Conservation (phyloP, 23 tunicate species). For the Ascidia mentula region DNA sequence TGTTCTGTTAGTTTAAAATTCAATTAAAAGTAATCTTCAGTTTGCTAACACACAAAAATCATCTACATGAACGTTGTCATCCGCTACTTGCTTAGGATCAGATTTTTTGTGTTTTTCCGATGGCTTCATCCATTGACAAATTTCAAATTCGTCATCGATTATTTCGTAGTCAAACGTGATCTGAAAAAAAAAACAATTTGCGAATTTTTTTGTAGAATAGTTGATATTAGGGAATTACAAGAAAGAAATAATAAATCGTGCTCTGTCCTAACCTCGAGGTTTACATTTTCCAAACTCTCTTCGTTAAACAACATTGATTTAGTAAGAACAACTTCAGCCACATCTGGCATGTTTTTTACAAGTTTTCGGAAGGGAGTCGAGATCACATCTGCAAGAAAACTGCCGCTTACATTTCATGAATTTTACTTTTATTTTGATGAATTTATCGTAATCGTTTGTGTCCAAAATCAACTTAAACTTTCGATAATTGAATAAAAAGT, state of each 20-base stretch:
- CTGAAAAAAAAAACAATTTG: conserved; percentile 8
- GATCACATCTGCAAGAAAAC: not conserved
- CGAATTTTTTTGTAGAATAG: not conserved
- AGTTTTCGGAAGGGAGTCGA: conserved; percentile 10
- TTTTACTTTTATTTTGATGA: no score
- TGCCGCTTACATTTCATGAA: no score
- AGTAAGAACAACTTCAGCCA: conserved; percentile 51
- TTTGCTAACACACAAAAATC: no score
- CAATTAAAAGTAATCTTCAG: no score
- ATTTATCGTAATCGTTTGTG: no score
- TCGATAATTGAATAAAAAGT: no score
- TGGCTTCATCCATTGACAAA: not conserved
- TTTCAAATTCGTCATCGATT: conserved; percentile 25
- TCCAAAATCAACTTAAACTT: no score
- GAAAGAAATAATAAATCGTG: not conserved
- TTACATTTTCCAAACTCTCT: not conserved
- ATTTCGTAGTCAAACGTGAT: conserved; percentile 28
- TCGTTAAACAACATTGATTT: conserved; percentile 27
- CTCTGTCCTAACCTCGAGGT: not conserved
- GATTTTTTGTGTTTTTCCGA: not conserved
- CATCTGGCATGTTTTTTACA: conserved; percentile 2
- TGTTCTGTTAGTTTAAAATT: no score
- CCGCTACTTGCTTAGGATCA: not conserved
- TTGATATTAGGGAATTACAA: not conserved
- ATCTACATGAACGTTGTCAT: not conserved